Conservation (phyloP, 2,888 invertebrate genomes). For the Cantharis rufa region DNA sequence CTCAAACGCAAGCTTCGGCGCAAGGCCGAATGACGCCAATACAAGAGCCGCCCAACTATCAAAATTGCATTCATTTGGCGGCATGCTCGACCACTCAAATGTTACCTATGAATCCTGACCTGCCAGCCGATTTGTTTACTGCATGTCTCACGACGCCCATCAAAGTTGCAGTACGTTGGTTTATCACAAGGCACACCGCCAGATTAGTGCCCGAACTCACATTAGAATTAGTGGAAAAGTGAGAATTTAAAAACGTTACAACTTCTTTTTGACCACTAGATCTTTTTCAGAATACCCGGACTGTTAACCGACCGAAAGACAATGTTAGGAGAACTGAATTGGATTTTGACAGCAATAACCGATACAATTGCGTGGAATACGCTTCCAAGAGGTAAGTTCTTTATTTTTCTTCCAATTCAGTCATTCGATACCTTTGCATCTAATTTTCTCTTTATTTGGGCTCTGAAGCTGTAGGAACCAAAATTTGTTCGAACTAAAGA, state of each 20-base stretch:
- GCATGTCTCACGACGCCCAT: conserved; percentile 98
- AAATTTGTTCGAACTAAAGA: no score
- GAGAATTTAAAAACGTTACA: conserved; percentile 47
- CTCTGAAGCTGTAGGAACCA: no score
- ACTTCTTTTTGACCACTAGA: background rate
- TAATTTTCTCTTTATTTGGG: no score
- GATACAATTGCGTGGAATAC: conserved; percentile 99
- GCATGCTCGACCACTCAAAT: conserved; percentile 93
- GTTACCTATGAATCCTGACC: conserved; percentile 94
- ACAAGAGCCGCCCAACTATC: conserved; percentile 65
- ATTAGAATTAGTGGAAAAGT: conserved; percentile 90
- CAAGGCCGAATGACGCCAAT: conserved; percentile 20
- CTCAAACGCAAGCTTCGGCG: conserved; percentile 7
- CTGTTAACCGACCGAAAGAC: conserved; percentile 92
- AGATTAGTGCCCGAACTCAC: conserved; percentile 82
- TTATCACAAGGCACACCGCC: conserved; percentile 82
- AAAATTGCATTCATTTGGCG: conserved; percentile 94
- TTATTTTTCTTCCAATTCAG: background rate
- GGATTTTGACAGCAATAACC: conserved; percentile 99
- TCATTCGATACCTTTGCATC: no score
- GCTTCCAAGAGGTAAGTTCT: conserved; percentile 74
- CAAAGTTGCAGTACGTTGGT: conserved; percentile 94
- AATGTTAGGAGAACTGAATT: conserved; percentile 98
- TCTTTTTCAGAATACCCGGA: conserved; percentile 80
- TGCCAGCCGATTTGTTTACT: conserved; percentile 97